Base-by-base conservation (phyloP, 2,888 invertebrate genomes). In the Phasia obesa region DNA sequence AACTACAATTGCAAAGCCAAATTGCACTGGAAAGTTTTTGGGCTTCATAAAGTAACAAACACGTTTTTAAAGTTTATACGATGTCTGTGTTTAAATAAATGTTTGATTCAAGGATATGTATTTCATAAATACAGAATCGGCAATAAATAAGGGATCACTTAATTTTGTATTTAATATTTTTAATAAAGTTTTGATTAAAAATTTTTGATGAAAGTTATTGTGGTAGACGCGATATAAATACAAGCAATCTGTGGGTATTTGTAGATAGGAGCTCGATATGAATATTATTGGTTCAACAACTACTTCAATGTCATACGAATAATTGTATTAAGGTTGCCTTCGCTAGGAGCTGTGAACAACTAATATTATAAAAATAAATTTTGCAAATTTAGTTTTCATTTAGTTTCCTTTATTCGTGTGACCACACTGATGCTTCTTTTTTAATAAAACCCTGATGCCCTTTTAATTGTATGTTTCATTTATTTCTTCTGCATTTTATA, bases 41-140 rank as follows among this genome's bases (percentile, higher is more conserved):
- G 65, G 71, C 71, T 81, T 71, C 71, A 76, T 81, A 59, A 59
- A 51, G 60, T 53, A 76, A 76, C 49, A 59, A 67, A 76, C 47
- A 67, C 60, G 60, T 76, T 67, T 76, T 55, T 1, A 44, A 60
- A 19, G 35, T 53, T 81, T 80, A 13, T 42, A 59, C 5, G 31
- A 42, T 27, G 59, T 42, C 23, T 71, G 69, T 62, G 62, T 38
- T 38, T 53, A 31, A 42, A 65, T 65, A 23, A 47, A 25, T 23
- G 35, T 19, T 47, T 38, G 19, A 44, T 62, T 27, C 6, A 5
- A 27, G 6, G 6, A 27, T 27, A 6, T 27, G 15, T n/a, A 42
- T 42, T n/a, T 42, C 27, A 27, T 42, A n/a, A 4, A 35, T 35
- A 11, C 35, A 5, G 35, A 11, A 35, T 11, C 2, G 11, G 35